Conservation (phyloP, 2,888 invertebrate genomes). For the Reticulitermes lucifugus region DNA sequence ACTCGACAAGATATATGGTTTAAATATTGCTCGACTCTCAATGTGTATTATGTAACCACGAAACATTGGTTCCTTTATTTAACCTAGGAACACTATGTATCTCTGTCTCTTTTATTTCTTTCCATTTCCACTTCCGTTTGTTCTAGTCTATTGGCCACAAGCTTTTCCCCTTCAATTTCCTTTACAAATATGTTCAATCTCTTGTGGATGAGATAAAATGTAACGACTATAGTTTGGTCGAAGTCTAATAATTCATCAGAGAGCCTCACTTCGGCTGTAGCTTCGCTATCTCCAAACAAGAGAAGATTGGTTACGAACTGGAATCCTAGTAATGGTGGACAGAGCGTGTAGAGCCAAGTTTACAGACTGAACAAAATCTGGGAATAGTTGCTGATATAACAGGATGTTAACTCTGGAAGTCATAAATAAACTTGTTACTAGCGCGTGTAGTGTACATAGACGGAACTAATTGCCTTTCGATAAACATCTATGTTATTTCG, state of each 20-base stretch:
- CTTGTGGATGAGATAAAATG: constrained; percentile 2
- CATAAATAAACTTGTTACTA: constrained; percentile 11
- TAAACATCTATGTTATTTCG: constrained; percentile 26
- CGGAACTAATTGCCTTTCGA: constrained; percentile 33
- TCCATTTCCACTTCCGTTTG: not conserved
- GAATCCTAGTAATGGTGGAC: not conserved
- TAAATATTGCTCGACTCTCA: too few relatives aligned
- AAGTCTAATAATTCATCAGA: constrained; percentile 9
- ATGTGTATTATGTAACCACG: too few relatives aligned
- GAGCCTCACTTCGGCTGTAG: not conserved
- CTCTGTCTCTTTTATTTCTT: not conserved
- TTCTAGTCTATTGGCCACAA: not conserved
- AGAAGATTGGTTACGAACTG: too few relatives aligned
- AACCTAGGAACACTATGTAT: too few relatives aligned
- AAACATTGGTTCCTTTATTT: too few relatives aligned
- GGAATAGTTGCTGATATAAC: not conserved
- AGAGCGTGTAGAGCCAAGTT: not conserved
- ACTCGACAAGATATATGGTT: too few relatives aligned
- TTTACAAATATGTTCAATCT: constrained; percentile 22
- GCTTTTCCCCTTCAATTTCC: not conserved
- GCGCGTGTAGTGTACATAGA: not conserved
- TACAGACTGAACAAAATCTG: not conserved
- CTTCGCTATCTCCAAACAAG: not conserved
- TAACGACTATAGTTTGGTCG: not conserved
- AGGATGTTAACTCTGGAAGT: not conserved